Conservation (phyloP, 2,888 invertebrate species). For the Oligia strigilis region DNA sequence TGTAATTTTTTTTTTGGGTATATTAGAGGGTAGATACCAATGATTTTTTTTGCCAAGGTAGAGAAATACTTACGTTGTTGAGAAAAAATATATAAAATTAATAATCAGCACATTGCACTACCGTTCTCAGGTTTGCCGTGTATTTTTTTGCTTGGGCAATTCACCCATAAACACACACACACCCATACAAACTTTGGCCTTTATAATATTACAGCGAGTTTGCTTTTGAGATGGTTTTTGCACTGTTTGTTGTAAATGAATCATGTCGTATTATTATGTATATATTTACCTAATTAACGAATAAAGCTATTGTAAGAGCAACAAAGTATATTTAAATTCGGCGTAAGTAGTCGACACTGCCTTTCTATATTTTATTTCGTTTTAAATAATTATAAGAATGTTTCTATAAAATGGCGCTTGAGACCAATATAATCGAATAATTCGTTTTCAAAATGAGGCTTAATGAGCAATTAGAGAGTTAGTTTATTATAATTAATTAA, state of each 20-base stretch:
- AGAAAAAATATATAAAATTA: too few relatives aligned
- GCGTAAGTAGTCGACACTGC: not conserved
- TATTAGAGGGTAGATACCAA: too few relatives aligned
- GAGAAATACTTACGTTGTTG: too few relatives aligned
- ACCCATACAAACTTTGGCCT: too few relatives aligned
- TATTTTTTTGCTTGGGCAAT: too few relatives aligned
- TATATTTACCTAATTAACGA: not conserved
- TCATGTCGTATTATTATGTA: not conserved
- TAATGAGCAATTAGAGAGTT: not conserved
- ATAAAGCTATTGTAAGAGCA: not conserved
- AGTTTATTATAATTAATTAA: not conserved
- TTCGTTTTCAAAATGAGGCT: slow-evolving; percentile 6
- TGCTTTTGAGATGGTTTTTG: slow-evolving; percentile 9
- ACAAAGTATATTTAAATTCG: not conserved
- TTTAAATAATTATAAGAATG: not conserved
- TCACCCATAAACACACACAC: too few relatives aligned
- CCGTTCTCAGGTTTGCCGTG: too few relatives aligned
- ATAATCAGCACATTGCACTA: too few relatives aligned
- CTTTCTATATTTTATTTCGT: not conserved
- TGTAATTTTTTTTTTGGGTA: too few relatives aligned
- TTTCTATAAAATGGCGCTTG: not conserved
- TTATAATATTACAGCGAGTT: not conserved
- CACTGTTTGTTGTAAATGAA: not conserved
- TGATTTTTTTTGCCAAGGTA: too few relatives aligned
- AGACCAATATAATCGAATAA: slow-evolving; percentile 7